Evolutionary conservation across 1,140 invertebrate species (phyloP).

Genomic region (Conus betulinus): DNA sequence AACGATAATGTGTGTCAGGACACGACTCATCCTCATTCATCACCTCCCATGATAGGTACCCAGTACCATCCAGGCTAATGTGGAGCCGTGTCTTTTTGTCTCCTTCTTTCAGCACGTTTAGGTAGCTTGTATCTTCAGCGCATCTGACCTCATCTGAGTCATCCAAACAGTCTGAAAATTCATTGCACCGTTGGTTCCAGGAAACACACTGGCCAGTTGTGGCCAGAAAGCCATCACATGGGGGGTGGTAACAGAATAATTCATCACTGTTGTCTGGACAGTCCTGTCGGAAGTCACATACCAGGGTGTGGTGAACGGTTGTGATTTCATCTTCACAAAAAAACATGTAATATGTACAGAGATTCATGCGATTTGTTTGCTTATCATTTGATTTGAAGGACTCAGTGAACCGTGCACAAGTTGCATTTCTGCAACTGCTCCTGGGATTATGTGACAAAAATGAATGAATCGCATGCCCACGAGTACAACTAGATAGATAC

Average conservation of each 20-base stretch:
- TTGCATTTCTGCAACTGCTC: too few relatives aligned
- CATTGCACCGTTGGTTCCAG: not conserved
- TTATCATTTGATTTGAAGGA: too few relatives aligned
- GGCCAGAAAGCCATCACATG: not conserved
- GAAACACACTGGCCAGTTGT: not conserved
- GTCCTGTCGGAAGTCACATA: conserved; percentile 1
- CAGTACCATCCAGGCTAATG: not conserved
- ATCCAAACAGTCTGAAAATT: not conserved
- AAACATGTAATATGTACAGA: too few relatives aligned
- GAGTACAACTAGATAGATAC: too few relatives aligned
- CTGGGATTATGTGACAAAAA: too few relatives aligned
- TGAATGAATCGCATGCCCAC: too few relatives aligned
- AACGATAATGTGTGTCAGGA: conserved; percentile 17
- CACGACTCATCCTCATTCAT: not conserved
- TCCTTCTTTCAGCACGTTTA: too few relatives aligned
- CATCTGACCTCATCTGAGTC: not conserved
- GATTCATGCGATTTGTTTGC: too few relatives aligned
- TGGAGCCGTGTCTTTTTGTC: not conserved
- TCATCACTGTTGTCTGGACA: conserved; percentile 1
- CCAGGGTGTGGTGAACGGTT: not conserved
- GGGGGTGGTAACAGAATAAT: not conserved
- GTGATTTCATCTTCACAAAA: not conserved
- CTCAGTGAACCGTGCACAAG: too few relatives aligned
- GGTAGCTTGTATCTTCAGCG: too few relatives aligned
- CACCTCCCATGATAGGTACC: not conserved